Percentiles rank a stretch among this genome's conserved stretches.
phyloP scores from a whole-genome alignment of 2,797 vertebrate genomes.

The Eurystomus glaucurus region DNA sequence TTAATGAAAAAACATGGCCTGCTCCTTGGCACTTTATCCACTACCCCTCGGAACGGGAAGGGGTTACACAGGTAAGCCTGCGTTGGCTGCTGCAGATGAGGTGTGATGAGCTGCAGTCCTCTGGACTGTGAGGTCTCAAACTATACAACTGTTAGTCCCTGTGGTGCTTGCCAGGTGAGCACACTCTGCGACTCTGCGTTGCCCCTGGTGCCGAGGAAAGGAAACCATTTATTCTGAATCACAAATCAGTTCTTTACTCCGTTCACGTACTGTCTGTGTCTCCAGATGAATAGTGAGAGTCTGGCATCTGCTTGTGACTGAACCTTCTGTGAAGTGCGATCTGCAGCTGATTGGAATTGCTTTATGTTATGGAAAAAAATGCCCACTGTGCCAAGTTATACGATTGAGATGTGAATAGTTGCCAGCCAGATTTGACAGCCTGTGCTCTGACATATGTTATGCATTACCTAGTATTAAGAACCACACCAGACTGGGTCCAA shows the following conservation, averaged over 20 bases:
- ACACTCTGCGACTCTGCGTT: too few relatives aligned
- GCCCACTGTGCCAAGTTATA: background rate
- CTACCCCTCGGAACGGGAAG: too few relatives aligned
- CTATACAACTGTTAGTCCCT: too few relatives aligned
- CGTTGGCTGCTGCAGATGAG: too few relatives aligned
- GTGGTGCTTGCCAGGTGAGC: too few relatives aligned
- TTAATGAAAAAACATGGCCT: background rate
- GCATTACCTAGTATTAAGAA: conserved; percentile 23
- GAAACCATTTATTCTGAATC: too few relatives aligned
- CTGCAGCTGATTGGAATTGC: conserved; percentile 40
- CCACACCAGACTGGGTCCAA: background rate
- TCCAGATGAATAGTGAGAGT: conserved; percentile 45
- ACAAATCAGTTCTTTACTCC: background rate
- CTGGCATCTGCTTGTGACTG: conserved; percentile 45
- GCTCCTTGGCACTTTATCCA: background rate
- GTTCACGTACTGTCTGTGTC: background rate
- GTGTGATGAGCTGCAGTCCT: too few relatives aligned
- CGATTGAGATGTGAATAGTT: background rate
- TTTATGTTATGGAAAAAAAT: background rate
- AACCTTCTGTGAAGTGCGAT: conserved; percentile 69
- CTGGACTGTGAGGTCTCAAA: too few relatives aligned
- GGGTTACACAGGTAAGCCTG: too few relatives aligned
- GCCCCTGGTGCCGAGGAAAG: too few relatives aligned
- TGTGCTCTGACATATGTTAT: conserved; percentile 53
- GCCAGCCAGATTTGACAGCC: conserved; percentile 56